These are phyloP conservation scores for Uropsilus gracilis DNA, from an alignment of 2,113 vertebrate species.

Conservation along the genomic window DNA sequence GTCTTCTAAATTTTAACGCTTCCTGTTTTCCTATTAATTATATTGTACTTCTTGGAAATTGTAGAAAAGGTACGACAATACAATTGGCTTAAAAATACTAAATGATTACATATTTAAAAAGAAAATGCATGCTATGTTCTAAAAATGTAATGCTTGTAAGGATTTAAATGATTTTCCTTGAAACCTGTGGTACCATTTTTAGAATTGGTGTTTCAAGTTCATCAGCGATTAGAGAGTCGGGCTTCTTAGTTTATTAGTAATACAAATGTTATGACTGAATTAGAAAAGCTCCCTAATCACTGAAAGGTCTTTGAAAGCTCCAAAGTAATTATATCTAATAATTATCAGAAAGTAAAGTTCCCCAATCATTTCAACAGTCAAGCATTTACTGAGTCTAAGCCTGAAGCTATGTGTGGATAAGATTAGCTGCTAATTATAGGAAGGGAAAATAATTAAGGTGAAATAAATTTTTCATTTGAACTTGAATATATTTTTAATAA, in stretches of 20 bases:
- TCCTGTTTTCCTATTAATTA: background rate
- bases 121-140: background rate
- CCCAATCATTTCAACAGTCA: constrained; percentile 80
- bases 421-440: constrained; percentile 85
- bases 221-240: constrained; percentile 76
- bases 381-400: constrained; percentile 80
- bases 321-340: constrained; percentile 86
- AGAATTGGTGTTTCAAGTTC: constrained; percentile 55
- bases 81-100: background rate
- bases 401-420: constrained; percentile 81
- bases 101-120: constrained; percentile 30
- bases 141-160: constrained; percentile 32
- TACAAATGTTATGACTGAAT: constrained; percentile 81
- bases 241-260: constrained; percentile 81
- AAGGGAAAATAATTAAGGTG: constrained; percentile 80
- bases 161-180: constrained; percentile 50
- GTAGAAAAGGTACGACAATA: background rate
- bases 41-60: background rate
- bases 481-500: constrained; percentile 77
- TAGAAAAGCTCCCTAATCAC: constrained; percentile 82
- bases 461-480: constrained; percentile 80
- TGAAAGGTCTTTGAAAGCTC: constrained; percentile 82
- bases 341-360: constrained; percentile 84
- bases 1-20: background rate
- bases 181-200: constrained; percentile 42